These are phyloP conservation scores for Probaryconus sp. DNA, from an alignment of 1,140 invertebrate genomes.

Conservation along the genomic window DNA sequence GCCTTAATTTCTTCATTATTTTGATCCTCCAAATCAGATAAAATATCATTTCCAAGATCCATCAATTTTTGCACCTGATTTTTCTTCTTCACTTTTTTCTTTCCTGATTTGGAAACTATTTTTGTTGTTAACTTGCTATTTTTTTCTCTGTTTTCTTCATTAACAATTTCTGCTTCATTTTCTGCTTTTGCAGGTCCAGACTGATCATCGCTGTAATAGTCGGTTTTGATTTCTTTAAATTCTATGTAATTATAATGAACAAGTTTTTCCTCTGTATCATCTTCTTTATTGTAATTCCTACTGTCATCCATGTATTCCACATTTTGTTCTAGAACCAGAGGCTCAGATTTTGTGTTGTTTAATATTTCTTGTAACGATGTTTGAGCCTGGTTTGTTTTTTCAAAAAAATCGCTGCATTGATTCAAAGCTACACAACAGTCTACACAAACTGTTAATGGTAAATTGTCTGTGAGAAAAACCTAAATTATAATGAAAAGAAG, in stretches of 20 bases:
- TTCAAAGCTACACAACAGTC: slow-evolving; percentile 74
- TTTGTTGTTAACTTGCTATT: slow-evolving; percentile 67
- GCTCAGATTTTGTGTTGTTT: slow-evolving; percentile 62
- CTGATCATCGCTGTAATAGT: slow-evolving; percentile 54
- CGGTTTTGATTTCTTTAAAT: slow-evolving; percentile 52
- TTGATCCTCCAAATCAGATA: slow-evolving; percentile 60
- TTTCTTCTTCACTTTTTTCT: slow-evolving; percentile 68
- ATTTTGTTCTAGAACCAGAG: slow-evolving; percentile 53
- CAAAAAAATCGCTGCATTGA: slow-evolving; percentile 75
- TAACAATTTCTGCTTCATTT: slow-evolving; percentile 32
- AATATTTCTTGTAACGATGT: slow-evolving; percentile 68
- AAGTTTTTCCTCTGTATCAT: slow-evolving; percentile 51
- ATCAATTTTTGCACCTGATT: slow-evolving; percentile 64
- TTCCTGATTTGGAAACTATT: slow-evolving; percentile 55
- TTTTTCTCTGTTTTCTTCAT: slow-evolving; percentile 57
- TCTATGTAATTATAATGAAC: slow-evolving; percentile 63
- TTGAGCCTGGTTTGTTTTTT: slow-evolving; percentile 76
- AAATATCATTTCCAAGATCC: slow-evolving; percentile 51
- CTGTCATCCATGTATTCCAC: slow-evolving; percentile 65
- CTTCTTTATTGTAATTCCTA: slow-evolving; percentile 60
- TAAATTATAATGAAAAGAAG: slow-evolving; percentile 42
- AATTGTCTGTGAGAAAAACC: slow-evolving; percentile 70
- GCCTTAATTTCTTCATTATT: slow-evolving; percentile 55
- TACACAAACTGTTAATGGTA: slow-evolving; percentile 73
- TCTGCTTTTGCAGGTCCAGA: slow-evolving; percentile 31